These are phyloP conservation scores for Acanthisitta chloris DNA, from an alignment of 2,113 vertebrate genomes.

Conservation along the genomic window DNA sequence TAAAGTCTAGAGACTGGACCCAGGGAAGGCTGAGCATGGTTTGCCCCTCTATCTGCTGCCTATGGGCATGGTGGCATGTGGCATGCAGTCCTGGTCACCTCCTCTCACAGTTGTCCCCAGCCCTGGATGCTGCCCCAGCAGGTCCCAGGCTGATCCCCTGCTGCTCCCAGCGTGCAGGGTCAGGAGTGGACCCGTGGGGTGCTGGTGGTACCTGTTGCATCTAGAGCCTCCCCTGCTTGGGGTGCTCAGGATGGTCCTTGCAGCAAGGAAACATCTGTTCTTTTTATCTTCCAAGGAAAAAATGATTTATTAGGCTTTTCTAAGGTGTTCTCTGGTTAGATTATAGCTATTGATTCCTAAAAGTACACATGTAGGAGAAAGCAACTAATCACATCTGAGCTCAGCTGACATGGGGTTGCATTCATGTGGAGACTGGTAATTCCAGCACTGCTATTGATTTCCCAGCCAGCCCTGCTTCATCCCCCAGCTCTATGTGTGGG, in stretches of 20 bases:
- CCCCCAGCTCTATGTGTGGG: not conserved
- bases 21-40: not conserved
- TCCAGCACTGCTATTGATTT: not conserved
- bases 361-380: constrained; percentile 9
- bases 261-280: not conserved
- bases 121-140: not conserved
- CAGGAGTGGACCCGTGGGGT: not conserved
- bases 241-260: not conserved
- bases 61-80: fast-evolving
- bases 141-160: not conserved
- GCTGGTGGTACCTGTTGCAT: not conserved
- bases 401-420: not conserved
- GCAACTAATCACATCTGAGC: not conserved
- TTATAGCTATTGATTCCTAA: not conserved
- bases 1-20: not conserved
- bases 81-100: not conserved
- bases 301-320: not conserved
- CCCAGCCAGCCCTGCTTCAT: not conserved
- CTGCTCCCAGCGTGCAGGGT: not conserved
- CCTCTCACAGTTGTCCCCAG: not conserved
- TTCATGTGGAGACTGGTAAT: not conserved
- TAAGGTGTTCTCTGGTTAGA: not conserved
- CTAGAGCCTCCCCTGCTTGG: not conserved
- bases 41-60: not conserved
- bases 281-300: not conserved